Conservation (phyloP, 2,888 invertebrate species). For the Ditylenchus weischeri region DNA sequence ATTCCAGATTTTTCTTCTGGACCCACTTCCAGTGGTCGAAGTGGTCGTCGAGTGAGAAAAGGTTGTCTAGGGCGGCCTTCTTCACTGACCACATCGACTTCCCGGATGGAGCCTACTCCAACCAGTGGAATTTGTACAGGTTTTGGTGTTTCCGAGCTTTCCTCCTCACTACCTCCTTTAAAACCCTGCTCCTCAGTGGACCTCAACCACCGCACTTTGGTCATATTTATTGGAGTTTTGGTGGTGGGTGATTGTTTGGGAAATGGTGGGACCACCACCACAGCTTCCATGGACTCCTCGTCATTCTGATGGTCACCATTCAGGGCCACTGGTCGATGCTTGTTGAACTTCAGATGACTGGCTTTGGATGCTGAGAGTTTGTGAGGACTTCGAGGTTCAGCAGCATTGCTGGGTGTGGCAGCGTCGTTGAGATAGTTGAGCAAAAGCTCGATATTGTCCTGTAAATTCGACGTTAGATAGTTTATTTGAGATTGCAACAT, state of each 20-base stretch:
- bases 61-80: constrained; percentile 2
- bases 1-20: too few relatives aligned
- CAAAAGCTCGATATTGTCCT: constrained; percentile 7
- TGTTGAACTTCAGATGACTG: too few relatives aligned
- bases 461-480: not conserved
- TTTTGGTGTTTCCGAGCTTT: not conserved
- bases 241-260: not conserved
- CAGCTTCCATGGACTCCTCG: constrained; percentile 6
- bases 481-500: too few relatives aligned
- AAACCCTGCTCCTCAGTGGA: not conserved
- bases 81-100: not conserved
- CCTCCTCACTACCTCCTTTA: not conserved
- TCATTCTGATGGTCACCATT: not conserved
- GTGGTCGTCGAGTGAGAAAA: not conserved
- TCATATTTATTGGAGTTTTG: constrained; percentile 5
- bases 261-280: constrained; percentile 5
- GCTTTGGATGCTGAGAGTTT: too few relatives aligned
- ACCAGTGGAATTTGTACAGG: constrained; percentile 2
- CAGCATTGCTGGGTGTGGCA: not conserved
- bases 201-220: constrained; percentile 8
- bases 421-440: constrained; percentile 5
- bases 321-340: too few relatives aligned
- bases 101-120: not conserved
- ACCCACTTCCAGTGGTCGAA: not conserved
- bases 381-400: not conserved